Evolutionary conservation across 2,888 invertebrate species (phyloP).

Genomic region (Andrena camellia): DNA sequence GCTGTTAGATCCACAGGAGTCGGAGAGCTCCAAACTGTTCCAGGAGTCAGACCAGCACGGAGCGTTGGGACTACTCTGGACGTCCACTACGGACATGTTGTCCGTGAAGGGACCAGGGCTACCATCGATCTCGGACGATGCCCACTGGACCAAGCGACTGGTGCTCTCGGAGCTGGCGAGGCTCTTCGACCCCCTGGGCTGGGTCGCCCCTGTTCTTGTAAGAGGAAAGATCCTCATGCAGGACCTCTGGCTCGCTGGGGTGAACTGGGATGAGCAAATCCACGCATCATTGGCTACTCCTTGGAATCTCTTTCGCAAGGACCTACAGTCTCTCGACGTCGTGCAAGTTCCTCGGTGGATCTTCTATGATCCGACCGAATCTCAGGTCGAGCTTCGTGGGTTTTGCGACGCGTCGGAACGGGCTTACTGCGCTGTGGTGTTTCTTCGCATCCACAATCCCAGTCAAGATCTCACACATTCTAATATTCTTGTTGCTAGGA

Average conservation of each 20-base stretch:
- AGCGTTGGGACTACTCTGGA: not conserved
- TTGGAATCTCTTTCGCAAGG: not conserved
- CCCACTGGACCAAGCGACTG: not conserved
- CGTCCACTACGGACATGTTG: not conserved
- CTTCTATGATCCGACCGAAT: not conserved
- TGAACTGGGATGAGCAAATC: not conserved
- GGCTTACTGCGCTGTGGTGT: constrained; percentile 41
- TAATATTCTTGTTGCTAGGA: too few relatives aligned
- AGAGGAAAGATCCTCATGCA: not conserved
- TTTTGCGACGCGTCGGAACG: constrained; percentile 40
- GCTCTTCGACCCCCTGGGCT: not conserved
- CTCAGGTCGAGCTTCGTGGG: constrained; percentile 21
- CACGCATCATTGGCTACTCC: not conserved
- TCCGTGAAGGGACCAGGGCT: not conserved
- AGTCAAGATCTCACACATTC: too few relatives aligned
- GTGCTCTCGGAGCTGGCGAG: not conserved
- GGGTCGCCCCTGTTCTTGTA: not conserved
- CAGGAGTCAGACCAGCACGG: not conserved
- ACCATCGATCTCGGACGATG: not conserved
- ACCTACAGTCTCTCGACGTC: not conserved
- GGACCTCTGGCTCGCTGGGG: not conserved
- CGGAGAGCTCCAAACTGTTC: not conserved
- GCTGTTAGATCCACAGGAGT: not conserved
- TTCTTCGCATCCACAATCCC: not conserved
- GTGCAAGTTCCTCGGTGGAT: not conserved